Conservation (phyloP, 2,113 vertebrate species). For the Ancistrus triradiatus region DNA sequence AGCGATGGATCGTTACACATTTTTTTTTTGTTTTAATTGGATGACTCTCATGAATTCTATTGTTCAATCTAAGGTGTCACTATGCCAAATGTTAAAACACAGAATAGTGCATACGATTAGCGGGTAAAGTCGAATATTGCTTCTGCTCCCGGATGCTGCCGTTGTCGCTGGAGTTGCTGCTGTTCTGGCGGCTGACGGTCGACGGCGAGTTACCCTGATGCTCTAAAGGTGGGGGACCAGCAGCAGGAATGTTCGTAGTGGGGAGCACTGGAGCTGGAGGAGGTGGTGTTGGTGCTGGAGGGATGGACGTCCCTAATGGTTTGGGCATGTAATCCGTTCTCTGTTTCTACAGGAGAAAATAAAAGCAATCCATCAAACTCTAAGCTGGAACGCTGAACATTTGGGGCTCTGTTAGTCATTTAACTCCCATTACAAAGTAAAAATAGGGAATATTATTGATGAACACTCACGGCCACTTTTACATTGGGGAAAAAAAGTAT, state of each 20-base stretch:
- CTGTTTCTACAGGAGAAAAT: conserved; percentile 77
- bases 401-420: no score
- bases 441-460: no score
- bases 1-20: no score
- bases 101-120: conserved; percentile 57
- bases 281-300: conserved; percentile 38
- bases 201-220: conserved; percentile 44
- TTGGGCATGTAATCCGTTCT: conserved; percentile 68
- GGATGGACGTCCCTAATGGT: conserved; percentile 23
- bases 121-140: conserved; percentile 60
- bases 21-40: no score
- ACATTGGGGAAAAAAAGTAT: no score
- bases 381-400: neutral
- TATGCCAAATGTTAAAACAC: neutral
- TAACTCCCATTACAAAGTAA: no score
- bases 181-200: conserved; percentile 69
- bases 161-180: conserved; percentile 75
- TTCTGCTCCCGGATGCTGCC: conserved; percentile 70
- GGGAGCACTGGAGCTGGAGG: conserved; percentile 59
- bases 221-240: conserved; percentile 50
- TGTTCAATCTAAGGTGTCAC: no score
- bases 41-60: no score
- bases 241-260: conserved; percentile 61
- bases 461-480: no score
- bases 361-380: neutral